Percentiles rank a stretch among this genome's conserved stretches.
phyloP scores from a whole-genome alignment of 2,113 vertebrate species.

The Oncorhynchus gorbuscha region DNA sequence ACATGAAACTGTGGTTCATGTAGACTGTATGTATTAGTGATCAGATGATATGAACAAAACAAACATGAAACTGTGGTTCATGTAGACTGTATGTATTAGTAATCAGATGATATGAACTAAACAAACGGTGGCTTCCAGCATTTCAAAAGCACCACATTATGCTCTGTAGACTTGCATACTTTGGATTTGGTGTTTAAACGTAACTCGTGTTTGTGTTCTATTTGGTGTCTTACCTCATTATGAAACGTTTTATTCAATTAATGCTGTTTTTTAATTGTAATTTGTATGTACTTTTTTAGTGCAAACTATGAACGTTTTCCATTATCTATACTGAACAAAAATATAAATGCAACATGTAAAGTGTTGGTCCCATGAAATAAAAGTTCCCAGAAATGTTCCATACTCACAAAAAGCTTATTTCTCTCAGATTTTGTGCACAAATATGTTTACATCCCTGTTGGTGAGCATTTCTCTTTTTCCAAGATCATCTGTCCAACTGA shows the following conservation, averaged over 20 bases:
- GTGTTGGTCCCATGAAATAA: too few relatives aligned
- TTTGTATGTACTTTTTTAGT: slow-evolving; percentile 14
- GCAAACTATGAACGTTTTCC: slow-evolving; percentile 9
- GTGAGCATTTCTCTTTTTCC: too few relatives aligned
- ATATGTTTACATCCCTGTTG: too few relatives aligned
- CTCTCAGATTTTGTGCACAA: too few relatives aligned
- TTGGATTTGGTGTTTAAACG: neutral
- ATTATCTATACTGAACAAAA: too few relatives aligned
- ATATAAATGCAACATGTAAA: too few relatives aligned
- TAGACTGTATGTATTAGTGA: neutral
- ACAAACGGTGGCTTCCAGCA: neutral
- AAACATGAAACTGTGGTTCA: neutral
- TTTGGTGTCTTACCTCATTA: slow-evolving; percentile 54
- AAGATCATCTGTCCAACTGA: too few relatives aligned
- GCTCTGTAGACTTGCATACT: slow-evolving; percentile 19
- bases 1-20: neutral
- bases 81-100: neutral
- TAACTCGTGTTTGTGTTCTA: slow-evolving; percentile 22
- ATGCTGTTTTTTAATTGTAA: slow-evolving; percentile 23
- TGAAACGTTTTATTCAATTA: slow-evolving; percentile 54
- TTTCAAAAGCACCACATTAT: neutral
- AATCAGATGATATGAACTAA: neutral
- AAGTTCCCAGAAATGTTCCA: too few relatives aligned
- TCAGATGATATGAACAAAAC: neutral
- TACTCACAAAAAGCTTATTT: too few relatives aligned